Percentiles rank a stretch among this genome's conserved stretches.
Conservation (phyloP, 2,113 vertebrate genomes). For the Paramisgurnus dabryanus region DNA sequence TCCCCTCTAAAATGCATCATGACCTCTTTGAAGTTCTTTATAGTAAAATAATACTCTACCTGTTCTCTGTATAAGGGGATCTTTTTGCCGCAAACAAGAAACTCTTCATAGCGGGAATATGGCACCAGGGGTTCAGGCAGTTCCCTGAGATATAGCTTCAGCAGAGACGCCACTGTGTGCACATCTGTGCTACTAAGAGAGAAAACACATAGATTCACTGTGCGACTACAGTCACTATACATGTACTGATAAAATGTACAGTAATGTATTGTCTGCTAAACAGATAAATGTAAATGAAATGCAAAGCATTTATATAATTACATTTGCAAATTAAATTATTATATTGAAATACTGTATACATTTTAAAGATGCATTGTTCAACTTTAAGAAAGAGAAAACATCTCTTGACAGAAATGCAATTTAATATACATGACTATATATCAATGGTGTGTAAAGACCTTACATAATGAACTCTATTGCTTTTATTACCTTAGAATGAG, state of each 20-base stretch:
- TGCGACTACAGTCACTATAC: not conserved
- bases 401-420: too few relatives aligned
- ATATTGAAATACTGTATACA: too few relatives aligned
- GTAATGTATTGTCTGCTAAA: not conserved
- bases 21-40: not conserved
- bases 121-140: constrained; percentile 79
- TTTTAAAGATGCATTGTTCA: too few relatives aligned
- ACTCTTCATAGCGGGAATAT: constrained; percentile 71
- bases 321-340: too few relatives aligned
- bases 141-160: constrained; percentile 79
- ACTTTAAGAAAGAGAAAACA: too few relatives aligned
- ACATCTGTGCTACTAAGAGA: constrained; percentile 74
- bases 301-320: too few relatives aligned
- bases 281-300: too few relatives aligned
- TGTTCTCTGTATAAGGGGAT: constrained; percentile 61
- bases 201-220: constrained; percentile 15
- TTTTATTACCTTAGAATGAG: too few relatives aligned
- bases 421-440: too few relatives aligned
- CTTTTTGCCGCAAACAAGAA: constrained; percentile 71
- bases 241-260: not conserved
- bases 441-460: too few relatives aligned
- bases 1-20: not conserved
- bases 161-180: constrained; percentile 78
- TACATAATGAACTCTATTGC: too few relatives aligned
- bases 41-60: constrained; percentile 52